Evolutionary conservation across 2,797 vertebrate genomes (phyloP), one percentile per base, ranked within the genome.

Genomic region (Euphonia xanthogaster): DNA sequence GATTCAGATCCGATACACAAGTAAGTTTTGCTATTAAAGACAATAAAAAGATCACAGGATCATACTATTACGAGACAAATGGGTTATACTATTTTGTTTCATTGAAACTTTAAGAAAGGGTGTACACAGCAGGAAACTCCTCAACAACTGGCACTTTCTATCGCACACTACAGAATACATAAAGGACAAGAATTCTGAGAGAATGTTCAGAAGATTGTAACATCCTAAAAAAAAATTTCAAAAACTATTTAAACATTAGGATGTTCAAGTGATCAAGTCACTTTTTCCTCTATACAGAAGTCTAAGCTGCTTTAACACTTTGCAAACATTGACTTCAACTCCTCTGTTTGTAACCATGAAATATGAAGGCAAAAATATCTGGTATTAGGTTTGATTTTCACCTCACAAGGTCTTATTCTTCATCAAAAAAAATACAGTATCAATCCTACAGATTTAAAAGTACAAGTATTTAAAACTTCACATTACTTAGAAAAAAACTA

Each of bases 21-120:
- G 86, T 93, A 95, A 96, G 80, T 70, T 93, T 92, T 79, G 89
- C 91, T 96, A 92, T 90, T 93, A 93, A 94, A 93, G 88, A 96
- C 88, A 91, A 93, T 61, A 94, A 93, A 97, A 93, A 92, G 63
- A 89, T 83, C 75, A 93, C 68, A 94, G 76, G 95, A 86, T 95
- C 93, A 95, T 39, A 84, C 88, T 92, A 50, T 86, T 68, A 92
- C 1, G 35, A 93, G 86, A 94, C 80, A 93, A 91, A 86, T 6
- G 25, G 40, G 80, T 79, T 86, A 86, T 2, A 86, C 2, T 40
- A 13, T 82, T 90, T 81, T 47, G 80, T 73, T 88, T 62, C 90
- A 93, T 27, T 79, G 81, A 85, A 85, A 83, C 14, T 51, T 95
- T n/a, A 67, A 50, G 72, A 79, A 92, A 85, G 23, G 54, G 39